Evolutionary conservation across 1,140 invertebrate species (phyloP).

Genomic region (Drosophila tristis): DNA sequence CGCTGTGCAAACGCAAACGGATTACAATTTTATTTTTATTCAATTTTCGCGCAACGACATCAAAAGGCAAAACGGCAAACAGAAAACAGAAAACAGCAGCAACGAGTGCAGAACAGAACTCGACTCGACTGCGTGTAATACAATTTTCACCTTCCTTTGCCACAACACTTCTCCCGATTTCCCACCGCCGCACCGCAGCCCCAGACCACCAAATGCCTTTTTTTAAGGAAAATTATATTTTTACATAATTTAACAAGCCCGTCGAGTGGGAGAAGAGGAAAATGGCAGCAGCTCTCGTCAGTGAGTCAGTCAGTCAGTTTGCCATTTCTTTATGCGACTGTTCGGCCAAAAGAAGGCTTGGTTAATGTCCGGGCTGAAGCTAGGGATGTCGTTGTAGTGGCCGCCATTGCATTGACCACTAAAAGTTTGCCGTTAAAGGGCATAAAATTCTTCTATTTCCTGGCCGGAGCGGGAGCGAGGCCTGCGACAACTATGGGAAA

Average conservation of each 20-base stretch:
- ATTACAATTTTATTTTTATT: slow-evolving; percentile 70
- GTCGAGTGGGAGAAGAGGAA: slow-evolving; percentile 10
- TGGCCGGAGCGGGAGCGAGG: slow-evolving; percentile 3
- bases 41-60: slow-evolving; percentile 64
- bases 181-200: too few relatives aligned
- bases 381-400: slow-evolving; percentile 27
- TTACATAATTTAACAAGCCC: slow-evolving; percentile 68
- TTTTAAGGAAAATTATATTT: slow-evolving; percentile 63
- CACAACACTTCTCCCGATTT: background rate
- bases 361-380: slow-evolving; percentile 2
- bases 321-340: slow-evolving; percentile 29
- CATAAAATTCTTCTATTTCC: slow-evolving; percentile 60
- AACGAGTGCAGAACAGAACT: slow-evolving; percentile 20
- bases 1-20: slow-evolving; percentile 19
- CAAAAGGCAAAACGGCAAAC: slow-evolving; percentile 50
- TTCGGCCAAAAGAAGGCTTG: background rate
- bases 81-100: slow-evolving; percentile 19
- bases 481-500: slow-evolving; percentile 34
- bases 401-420: slow-evolving; percentile 68
- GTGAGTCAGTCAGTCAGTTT: background rate
- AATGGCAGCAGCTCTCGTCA: background rate
- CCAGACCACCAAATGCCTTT: slow-evolving; percentile 16
- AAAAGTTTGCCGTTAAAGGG: slow-evolving; percentile 67
- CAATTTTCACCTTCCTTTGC: slow-evolving; percentile 46
- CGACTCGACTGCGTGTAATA: slow-evolving; percentile 49